phyloP scores from a whole-genome alignment of 2,113 vertebrate genomes.

The Rynchops niger region DNA sequence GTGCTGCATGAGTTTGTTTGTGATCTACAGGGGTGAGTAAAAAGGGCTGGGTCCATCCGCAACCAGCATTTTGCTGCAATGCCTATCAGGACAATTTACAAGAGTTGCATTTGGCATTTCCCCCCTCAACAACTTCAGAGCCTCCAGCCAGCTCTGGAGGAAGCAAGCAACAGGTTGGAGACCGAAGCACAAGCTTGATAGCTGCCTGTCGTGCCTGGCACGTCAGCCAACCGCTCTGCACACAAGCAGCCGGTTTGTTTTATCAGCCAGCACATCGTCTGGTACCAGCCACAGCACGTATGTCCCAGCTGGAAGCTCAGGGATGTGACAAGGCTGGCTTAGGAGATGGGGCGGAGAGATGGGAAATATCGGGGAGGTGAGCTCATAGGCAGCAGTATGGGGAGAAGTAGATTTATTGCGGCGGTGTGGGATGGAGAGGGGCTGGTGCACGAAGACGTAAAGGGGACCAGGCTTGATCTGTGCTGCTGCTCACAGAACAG shows the following conservation, averaged over 20 bases:
- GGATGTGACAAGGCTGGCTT: neutral
- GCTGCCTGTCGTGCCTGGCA: neutral
- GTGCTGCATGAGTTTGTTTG: neutral
- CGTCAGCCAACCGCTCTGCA: neutral
- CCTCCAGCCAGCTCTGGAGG: neutral
- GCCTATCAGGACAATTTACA: neutral
- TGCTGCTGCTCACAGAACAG: slow-evolving; percentile 5
- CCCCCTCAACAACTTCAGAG: neutral
- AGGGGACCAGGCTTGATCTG: neutral
- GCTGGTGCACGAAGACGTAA: rapidly evolving
- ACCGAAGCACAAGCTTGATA: neutral
- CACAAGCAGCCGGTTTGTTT: neutral
- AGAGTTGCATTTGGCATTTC: neutral
- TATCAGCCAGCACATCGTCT: neutral
- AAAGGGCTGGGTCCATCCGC: neutral
- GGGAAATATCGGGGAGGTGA: neutral
- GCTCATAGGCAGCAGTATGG: neutral
- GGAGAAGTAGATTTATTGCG: neutral
- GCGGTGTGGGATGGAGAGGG: neutral
- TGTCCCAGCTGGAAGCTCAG: neutral
- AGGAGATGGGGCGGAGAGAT: neutral
- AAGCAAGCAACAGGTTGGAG: neutral
- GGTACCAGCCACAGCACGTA: slow-evolving; percentile 2
- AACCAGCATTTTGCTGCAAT: neutral
- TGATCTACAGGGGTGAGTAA: rapidly evolving